Percentiles rank a stretch among this genome's conserved stretches.
phyloP scores from a whole-genome alignment of 2,113 vertebrate genomes.

The Phasianus colchicus region DNA sequence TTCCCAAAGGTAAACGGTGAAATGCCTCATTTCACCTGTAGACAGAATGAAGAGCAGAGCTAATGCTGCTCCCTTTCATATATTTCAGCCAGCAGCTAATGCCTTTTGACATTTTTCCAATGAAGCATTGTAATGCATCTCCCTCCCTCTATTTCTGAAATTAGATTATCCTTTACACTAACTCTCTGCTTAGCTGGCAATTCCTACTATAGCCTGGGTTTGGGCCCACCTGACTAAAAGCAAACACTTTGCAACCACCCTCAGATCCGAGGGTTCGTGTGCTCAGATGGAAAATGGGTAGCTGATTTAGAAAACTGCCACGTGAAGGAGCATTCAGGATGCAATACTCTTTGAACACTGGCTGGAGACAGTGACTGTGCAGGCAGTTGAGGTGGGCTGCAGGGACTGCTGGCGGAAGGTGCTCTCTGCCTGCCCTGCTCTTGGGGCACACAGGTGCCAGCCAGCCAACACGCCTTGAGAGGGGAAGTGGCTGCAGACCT shows the following conservation, averaged over 20 bases:
- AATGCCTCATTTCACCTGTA: not conserved
- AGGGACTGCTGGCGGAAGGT: not conserved
- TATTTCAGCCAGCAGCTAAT: slow-evolving; percentile 42
- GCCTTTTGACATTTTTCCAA: slow-evolving; percentile 57
- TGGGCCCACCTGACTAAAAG: not conserved
- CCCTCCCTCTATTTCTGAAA: not conserved
- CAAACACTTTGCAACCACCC: not conserved
- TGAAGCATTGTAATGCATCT: slow-evolving; percentile 26
- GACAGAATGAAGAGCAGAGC: not conserved
- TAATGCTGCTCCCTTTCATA: slow-evolving; percentile 8
- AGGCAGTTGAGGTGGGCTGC: not conserved
- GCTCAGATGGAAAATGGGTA: not conserved
- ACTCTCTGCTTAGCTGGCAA: not conserved
- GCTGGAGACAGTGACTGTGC: not conserved
- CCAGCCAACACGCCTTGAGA: not conserved
- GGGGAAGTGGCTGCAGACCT: not conserved
- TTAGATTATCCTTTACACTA: slow-evolving; percentile 16
- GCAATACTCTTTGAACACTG: not conserved
- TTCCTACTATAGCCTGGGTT: not conserved
- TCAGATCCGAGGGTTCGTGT: not conserved
- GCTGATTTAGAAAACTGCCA: not conserved
- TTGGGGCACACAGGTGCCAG: fast-evolving
- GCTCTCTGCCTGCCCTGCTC: not conserved
- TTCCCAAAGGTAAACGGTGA: slow-evolving; percentile 5
- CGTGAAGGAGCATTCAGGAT: fast-evolving